These are phyloP conservation scores for Cephalopterus ornatus DNA, from an alignment of 2,113 vertebrate species.

Conservation along the genomic window DNA sequence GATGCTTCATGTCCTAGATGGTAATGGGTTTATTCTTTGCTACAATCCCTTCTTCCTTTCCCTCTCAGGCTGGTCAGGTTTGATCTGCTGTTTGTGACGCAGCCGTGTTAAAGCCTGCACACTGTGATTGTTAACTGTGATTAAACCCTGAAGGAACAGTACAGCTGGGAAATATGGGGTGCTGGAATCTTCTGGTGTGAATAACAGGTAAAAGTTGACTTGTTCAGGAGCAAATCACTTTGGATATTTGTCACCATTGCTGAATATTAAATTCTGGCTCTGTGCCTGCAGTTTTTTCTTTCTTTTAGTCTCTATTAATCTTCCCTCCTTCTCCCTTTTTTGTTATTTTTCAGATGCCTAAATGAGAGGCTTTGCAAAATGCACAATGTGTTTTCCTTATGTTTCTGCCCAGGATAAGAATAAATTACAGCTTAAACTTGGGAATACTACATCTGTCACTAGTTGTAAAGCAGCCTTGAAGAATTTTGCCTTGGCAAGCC, in stretches of 20 bases:
- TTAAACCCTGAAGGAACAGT: neutral
- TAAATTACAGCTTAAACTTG: conserved; percentile 52
- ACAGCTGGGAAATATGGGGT: neutral
- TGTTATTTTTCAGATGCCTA: neutral
- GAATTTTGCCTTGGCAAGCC: conserved; percentile 43
- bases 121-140: neutral
- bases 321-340: neutral
- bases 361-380: conserved; percentile 26
- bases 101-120: neutral
- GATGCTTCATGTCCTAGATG: neutral
- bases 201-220: neutral
- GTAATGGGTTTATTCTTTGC: neutral
- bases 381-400: neutral
- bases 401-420: neutral
- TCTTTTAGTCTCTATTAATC: neutral
- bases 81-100: neutral
- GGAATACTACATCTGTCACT: conserved; percentile 40
- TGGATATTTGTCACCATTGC: neutral
- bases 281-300: neutral
- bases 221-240: neutral
- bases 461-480: conserved; percentile 39
- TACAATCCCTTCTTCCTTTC: neutral
- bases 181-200: neutral
- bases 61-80: neutral
- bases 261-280: neutral